These are phyloP conservation scores for Drosophila sp. DNA, from an alignment of 1,140 invertebrate species.

Conservation along the genomic window DNA sequence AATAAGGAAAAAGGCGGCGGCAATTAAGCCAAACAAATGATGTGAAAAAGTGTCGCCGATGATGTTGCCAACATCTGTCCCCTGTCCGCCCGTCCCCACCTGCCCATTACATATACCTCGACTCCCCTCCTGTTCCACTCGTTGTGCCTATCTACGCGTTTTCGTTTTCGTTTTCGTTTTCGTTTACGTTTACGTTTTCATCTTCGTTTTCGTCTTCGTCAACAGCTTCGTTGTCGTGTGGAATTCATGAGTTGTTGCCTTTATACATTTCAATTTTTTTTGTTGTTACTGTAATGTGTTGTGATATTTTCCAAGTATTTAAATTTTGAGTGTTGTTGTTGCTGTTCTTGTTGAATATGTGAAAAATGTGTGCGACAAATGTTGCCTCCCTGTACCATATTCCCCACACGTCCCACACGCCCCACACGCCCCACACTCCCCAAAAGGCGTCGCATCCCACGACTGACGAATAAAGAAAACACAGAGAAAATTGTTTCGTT, in stretches of 20 bases:
- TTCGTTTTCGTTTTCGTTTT: slow-evolving; percentile 17
- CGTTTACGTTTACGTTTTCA: slow-evolving; percentile 34
- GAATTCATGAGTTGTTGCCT: slow-evolving; percentile 32
- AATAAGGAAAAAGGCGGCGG: slow-evolving; percentile 7
- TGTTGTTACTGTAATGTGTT: not conserved
- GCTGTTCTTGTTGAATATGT: slow-evolving; percentile 55
- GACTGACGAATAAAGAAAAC: slow-evolving; percentile 44
- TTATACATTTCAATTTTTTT: slow-evolving; percentile 12
- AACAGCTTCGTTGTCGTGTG: slow-evolving; percentile 50
- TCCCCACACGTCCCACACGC: not conserved
- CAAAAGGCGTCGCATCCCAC: no score
- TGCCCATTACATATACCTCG: not conserved
- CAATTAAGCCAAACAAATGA: slow-evolving; percentile 51
- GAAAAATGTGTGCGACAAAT: slow-evolving; percentile 81
- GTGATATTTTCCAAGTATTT: slow-evolving; percentile 17
- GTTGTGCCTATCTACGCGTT: slow-evolving; percentile 9
- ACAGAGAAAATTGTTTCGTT: slow-evolving; percentile 67
- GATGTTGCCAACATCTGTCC: slow-evolving; percentile 47
- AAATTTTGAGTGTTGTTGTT: slow-evolving; percentile 8
- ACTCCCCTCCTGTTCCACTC: not conserved
- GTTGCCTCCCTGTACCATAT: slow-evolving; percentile 24
- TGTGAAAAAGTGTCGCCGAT: slow-evolving; percentile 73
- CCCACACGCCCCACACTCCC: not conserved
- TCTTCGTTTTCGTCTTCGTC: slow-evolving; percentile 9
- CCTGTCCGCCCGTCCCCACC: no score